Evolutionary conservation across 2,113 vertebrate genomes (phyloP).

Genomic region (Cyanistes caeruleus): DNA sequence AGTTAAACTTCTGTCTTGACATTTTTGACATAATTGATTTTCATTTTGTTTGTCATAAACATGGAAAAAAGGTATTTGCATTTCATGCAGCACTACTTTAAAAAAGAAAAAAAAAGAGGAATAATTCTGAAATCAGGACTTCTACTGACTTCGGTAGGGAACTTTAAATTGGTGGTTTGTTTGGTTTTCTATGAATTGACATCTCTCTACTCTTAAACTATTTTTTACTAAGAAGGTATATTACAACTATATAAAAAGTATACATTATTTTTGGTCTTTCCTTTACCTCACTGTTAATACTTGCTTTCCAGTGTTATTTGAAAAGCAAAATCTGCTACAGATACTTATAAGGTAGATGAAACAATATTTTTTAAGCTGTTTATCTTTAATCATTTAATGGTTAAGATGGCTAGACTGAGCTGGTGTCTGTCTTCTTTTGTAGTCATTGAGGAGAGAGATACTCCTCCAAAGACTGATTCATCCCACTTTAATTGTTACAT

Average conservation of each 20-base stretch:
- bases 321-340: background rate
- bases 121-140: background rate
- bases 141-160: background rate
- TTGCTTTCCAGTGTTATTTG: background rate
- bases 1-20: background rate
- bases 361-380: background rate
- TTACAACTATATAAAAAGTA: background rate
- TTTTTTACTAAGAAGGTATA: background rate
- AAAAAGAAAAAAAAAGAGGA: background rate
- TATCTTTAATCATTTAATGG: background rate
- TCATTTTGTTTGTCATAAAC: background rate
- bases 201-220: background rate
- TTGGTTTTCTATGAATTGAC: background rate
- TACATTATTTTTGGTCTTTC: background rate
- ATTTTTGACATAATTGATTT: background rate
- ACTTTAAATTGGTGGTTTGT: background rate
- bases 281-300: background rate
- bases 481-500: background rate
- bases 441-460: background rate
- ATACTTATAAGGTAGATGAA: background rate
- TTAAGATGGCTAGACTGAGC: background rate
- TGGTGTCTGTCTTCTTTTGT: background rate
- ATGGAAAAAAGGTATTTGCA: background rate
- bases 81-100: background rate
- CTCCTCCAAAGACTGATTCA: background rate